phyloP scores from a whole-genome alignment of 2,797 vertebrate species.

The Smutsia temminckii region DNA sequence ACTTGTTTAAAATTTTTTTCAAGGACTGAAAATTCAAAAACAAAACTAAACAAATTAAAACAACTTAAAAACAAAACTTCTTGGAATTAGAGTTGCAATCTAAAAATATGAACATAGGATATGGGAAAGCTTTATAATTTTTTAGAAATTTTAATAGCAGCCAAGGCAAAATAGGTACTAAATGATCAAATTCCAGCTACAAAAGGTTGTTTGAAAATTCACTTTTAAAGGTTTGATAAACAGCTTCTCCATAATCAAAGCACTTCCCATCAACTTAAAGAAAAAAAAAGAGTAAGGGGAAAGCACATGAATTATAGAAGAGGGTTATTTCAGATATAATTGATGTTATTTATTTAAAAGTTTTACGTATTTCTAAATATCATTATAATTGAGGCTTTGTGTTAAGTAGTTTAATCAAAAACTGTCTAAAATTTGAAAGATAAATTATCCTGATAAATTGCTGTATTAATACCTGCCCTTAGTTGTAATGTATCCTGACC shows the following conservation, averaged over 20 bases:
- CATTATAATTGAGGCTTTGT: background rate
- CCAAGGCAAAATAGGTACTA: background rate
- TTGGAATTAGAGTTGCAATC: background rate
- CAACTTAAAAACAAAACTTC: slow-evolving; percentile 33
- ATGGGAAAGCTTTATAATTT: background rate
- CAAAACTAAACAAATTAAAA: background rate
- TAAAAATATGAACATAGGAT: background rate
- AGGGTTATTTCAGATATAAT: background rate
- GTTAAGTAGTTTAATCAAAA: background rate
- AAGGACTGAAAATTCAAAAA: slow-evolving; percentile 35
- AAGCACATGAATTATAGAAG: background rate
- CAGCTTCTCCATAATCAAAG: background rate
- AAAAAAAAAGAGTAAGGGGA: background rate
- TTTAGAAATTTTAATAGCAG: slow-evolving; percentile 19
- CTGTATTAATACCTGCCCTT: background rate
- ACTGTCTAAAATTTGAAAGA: background rate
- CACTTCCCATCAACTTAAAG: background rate
- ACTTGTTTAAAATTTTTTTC: background rate
- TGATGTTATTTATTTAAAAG: slow-evolving; percentile 1
- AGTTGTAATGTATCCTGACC: background rate
- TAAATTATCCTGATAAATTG: background rate
- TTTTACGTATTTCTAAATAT: background rate
- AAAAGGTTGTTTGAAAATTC: slow-evolving; percentile 25
- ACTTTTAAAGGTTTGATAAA: background rate
- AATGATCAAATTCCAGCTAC: background rate